A percentile compares a stretch with the other conserved stretches of the same genome.
phyloP scores from a whole-genome alignment of 1,140 invertebrate genomes.

The Hylyphantes graminicola region DNA sequence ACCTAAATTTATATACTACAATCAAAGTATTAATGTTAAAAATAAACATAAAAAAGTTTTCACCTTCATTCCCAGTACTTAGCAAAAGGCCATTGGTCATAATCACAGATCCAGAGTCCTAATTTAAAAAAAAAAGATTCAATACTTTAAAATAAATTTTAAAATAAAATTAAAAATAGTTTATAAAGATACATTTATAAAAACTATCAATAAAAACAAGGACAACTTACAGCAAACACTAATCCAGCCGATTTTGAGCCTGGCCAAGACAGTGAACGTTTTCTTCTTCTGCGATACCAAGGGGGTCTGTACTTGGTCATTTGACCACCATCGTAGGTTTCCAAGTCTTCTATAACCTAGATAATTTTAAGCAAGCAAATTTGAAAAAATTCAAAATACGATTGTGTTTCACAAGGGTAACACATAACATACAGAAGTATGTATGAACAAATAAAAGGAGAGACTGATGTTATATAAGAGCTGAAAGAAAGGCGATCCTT shows the following conservation, averaged over 20 bases:
- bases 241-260: slow-evolving; percentile 75
- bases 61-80: slow-evolving; percentile 63
- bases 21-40: neutral
- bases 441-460: no score
- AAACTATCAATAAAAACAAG: neutral
- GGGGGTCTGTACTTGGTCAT: slow-evolving; percentile 59
- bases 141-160: neutral
- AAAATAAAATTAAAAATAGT: neutral
- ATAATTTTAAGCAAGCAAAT: no score
- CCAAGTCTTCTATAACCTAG: slow-evolving; percentile 75
- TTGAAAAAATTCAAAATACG: no score
- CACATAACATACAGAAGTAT: no score
- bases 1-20: no score
- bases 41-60: slow-evolving; percentile 33
- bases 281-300: slow-evolving; percentile 62
- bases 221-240: slow-evolving; percentile 73
- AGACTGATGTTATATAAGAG: no score
- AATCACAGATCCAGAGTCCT: slow-evolving; percentile 83
- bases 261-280: slow-evolving; percentile 73
- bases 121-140: slow-evolving; percentile 7
- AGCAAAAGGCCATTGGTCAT: slow-evolving; percentile 77
- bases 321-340: slow-evolving; percentile 74
- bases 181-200: neutral
- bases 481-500: no score
- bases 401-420: no score